Evolutionary conservation across 2,113 vertebrate species (phyloP).

Genomic region (Zosterops lateralis): DNA sequence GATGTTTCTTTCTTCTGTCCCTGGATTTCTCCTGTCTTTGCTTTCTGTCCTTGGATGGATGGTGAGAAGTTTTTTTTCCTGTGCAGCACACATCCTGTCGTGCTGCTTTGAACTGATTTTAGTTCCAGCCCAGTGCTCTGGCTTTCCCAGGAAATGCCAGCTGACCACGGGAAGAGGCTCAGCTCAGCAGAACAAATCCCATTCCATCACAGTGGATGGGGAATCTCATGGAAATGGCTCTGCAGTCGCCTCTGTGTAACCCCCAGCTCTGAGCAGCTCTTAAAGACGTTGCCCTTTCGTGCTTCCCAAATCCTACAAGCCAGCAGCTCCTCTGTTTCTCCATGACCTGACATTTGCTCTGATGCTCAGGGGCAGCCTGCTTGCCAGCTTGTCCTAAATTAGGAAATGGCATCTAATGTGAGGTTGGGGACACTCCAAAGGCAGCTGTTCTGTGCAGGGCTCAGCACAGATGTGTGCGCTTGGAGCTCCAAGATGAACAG

Average conservation of each 20-base stretch:
- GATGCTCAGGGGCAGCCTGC: neutral
- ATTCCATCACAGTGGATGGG: neutral
- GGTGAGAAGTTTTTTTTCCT: neutral
- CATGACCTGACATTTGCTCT: neutral
- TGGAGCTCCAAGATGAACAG: accelerated
- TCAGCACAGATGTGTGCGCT: accelerated
- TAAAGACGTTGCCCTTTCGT: neutral
- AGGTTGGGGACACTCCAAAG: accelerated
- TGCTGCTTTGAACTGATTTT: neutral
- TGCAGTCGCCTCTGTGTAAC: neutral
- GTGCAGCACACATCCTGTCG: neutral
- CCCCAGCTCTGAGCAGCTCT: neutral
- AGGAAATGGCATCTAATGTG: neutral
- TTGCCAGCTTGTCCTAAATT: neutral
- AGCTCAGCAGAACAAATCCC: constrained; percentile 6
- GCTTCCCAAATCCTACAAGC: neutral
- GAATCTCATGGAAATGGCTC: neutral
- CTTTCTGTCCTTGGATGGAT: neutral
- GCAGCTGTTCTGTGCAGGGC: neutral
- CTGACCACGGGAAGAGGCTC: neutral
- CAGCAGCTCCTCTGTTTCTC: neutral
- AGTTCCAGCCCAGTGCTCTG: neutral
- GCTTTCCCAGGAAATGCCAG: neutral
- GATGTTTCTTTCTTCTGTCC: neutral
- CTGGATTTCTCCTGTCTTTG: neutral